Evolutionary conservation across 1,140 invertebrate genomes (phyloP).

Genomic region (Zaprionus inermis): DNA sequence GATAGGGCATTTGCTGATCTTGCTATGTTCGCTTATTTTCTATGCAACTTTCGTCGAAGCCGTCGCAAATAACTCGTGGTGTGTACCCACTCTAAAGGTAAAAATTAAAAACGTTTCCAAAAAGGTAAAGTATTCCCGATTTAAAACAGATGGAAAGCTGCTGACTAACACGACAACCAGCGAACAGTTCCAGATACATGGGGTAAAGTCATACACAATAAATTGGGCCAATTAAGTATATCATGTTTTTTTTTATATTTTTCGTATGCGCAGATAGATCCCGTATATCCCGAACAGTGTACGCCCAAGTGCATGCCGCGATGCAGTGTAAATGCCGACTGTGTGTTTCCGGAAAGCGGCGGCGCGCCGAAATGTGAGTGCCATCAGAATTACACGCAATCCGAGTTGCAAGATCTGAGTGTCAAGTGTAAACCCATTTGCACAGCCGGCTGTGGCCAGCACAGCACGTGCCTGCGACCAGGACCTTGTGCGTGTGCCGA

Average conservation of each 20-base stretch:
- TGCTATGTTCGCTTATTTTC: not conserved
- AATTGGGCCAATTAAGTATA: not conserved
- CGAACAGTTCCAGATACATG: not conserved
- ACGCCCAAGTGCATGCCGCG: not conserved
- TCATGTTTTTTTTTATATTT: not conserved
- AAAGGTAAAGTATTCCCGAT: not conserved
- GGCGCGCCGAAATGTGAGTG: not conserved
- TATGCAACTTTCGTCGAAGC: not conserved
- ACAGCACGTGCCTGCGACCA: not conserved
- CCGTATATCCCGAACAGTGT: not conserved
- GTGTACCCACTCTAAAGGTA: not conserved
- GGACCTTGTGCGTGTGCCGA: not conserved
- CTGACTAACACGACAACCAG: rapidly evolving
- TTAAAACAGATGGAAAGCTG: not conserved
- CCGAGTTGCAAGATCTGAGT: too few species aligned
- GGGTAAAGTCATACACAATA: constrained; percentile 14
- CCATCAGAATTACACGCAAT: not conserved
- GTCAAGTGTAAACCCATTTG: constrained; percentile 11
- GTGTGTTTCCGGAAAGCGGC: not conserved
- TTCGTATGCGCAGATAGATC: not conserved
- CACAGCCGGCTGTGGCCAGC: not conserved
- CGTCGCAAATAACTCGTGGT: not conserved
- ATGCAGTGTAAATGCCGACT: constrained; percentile 9
- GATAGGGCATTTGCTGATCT: not conserved
- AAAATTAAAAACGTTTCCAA: not conserved